A percentile compares a stretch with the other conserved stretches of the same genome.
Conservation (phyloP, 2,797 vertebrate genomes). For the Coregonus suidteri region DNA sequence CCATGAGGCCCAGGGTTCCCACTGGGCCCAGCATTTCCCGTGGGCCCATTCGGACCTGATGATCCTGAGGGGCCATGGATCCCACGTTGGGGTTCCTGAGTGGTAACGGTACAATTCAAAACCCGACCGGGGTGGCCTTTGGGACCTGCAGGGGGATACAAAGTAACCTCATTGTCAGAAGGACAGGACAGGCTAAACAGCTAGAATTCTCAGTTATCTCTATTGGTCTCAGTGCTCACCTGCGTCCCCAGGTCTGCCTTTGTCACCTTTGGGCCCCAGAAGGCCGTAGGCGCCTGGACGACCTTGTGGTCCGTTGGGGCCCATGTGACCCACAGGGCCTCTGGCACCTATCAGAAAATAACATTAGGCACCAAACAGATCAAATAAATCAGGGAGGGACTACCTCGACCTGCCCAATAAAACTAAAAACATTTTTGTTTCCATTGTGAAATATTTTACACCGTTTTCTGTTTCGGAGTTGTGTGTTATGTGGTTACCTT, state of each 20-base stretch:
- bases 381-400: neutral
- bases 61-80: neutral
- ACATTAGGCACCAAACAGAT: neutral
- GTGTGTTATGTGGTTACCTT: neutral
- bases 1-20: slow-evolving; percentile 62
- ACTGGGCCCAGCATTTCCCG: slow-evolving; percentile 32
- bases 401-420: no score
- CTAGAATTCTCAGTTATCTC: neutral
- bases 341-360: slow-evolving; percentile 45
- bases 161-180: neutral
- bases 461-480: neutral
- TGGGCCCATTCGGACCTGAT: neutral
- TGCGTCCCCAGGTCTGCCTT: slow-evolving; percentile 21
- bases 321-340: slow-evolving; percentile 43
- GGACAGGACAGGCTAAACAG: neutral
- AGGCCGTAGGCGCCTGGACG: slow-evolving; percentile 47
- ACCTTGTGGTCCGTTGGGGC: slow-evolving; percentile 51
- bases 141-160: neutral
- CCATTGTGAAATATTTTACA: neutral
- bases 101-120: neutral
- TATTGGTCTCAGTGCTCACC: slow-evolving; percentile 37
- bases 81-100: neutral
- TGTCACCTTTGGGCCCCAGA: slow-evolving; percentile 48
- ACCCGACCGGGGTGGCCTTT: neutral
- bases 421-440: no score